Base-by-base conservation (phyloP, 2,113 vertebrate species). In the Rafetus swinhoei region DNA sequence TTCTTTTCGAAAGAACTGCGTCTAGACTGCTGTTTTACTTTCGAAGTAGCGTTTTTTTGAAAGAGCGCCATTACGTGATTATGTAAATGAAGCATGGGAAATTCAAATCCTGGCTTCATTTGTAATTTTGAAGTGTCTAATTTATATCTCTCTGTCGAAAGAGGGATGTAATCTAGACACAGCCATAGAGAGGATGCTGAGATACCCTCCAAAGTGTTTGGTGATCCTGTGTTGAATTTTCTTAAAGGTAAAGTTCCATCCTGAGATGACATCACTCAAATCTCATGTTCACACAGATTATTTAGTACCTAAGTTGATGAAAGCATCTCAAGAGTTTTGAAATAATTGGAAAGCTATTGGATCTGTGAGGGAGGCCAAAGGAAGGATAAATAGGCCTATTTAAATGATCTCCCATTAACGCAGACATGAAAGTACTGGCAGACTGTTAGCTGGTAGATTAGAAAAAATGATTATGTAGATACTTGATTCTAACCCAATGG, bases 401-500 rank as follows among this genome's bases (percentile, higher is more conserved):
- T 90, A 80, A 84, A 80, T 50, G 79, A 19, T 19, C 56, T 84
- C 53, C 54, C 0, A 12, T 82, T 90, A 69, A 62, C 14, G 62
- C 82, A 35, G 76, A 50, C 11, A 29, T 57, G 69, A 77, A 82
- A 54, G 82, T 29, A 65, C 72, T 0, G 0, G 81, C 82, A 92
- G 80, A 3, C 65, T 53, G 90, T 94, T 92, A 88, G 87, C 84
- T 54, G 5, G 76, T 85, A 0, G 1, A 56, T 62, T 52, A 52
- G 86, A 57, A 96, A 57, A 50, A 87, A 89, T 76, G 84, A 93
- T 87, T 53, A 13, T 59, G 79, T 55, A 94, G 89, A 89, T 93
- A 21, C 62, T 86, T 2, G 32, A 4, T 93, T 86, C 87, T 85
- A 92, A 86, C 92, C 86, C 22, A 89, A 86, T 55, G 91, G 91